Percentiles rank a stretch among this genome's conserved stretches.
These are phyloP conservation scores for Alligator mississippiensis DNA, from an alignment of 2,113 vertebrate genomes.

Conservation along the genomic window DNA sequence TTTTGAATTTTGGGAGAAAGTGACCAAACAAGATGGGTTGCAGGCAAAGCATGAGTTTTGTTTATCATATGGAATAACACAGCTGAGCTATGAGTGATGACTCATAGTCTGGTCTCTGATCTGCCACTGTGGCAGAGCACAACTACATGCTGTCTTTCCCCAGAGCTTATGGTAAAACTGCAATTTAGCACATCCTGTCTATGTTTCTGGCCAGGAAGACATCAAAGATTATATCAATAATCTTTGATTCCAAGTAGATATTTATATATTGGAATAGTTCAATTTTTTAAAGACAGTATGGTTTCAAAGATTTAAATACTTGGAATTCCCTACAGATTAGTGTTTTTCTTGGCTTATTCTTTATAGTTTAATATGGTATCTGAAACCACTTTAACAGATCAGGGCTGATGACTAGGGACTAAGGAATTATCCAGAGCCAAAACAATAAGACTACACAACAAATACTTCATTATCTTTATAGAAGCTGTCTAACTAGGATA, in stretches of 20 bases:
- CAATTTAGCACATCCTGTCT: background rate
- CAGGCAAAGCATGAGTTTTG: too few species aligned
- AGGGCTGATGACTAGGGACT: too few species aligned
- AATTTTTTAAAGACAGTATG: background rate
- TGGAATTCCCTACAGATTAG: background rate
- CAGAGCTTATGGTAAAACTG: background rate
- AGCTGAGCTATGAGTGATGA: background rate
- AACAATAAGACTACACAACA: too few species aligned
- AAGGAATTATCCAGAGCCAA: too few species aligned
- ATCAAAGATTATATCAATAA: background rate
- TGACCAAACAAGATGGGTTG: too few species aligned
- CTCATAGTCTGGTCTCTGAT: background rate
- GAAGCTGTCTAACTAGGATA: too few species aligned
- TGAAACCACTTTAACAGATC: too few species aligned
- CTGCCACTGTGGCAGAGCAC: background rate
- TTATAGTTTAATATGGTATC: too few species aligned
- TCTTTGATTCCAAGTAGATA: background rate
- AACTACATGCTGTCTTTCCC: background rate
- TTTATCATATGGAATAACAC: background rate
- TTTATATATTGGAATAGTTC: background rate
- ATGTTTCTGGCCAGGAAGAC: background rate
- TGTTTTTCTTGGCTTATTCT: background rate
- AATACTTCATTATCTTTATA: too few species aligned
- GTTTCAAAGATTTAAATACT: background rate
- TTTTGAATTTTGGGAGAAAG: background rate